phyloP scores from a whole-genome alignment of 2,113 vertebrate species.

The Megaceryle torquata region DNA sequence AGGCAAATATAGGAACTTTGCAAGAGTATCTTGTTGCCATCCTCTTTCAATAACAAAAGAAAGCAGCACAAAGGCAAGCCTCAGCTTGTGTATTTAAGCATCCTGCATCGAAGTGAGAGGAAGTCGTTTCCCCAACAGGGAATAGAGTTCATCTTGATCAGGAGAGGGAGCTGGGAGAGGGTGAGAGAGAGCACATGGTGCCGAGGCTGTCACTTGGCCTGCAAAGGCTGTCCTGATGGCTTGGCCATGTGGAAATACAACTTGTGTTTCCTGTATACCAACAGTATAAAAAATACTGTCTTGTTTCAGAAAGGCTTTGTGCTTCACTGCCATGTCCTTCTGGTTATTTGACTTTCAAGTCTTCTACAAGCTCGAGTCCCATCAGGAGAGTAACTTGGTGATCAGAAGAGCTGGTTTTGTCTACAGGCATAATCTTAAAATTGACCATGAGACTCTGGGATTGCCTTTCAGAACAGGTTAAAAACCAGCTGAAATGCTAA shows the following conservation, averaged over 20 bases:
- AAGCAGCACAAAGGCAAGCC: background rate
- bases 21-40: background rate
- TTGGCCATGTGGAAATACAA: background rate
- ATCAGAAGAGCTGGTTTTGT: background rate
- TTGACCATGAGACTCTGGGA: background rate
- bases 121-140: background rate
- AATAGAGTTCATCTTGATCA: background rate
- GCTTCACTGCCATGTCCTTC: background rate
- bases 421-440: background rate
- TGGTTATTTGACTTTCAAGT: background rate
- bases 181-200: background rate
- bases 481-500: background rate
- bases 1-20: background rate
- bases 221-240: background rate
- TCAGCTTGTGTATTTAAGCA: background rate
- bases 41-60: background rate
- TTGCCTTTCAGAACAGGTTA: background rate
- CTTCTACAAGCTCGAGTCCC: background rate
- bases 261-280: background rate
- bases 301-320: background rate
- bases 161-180: background rate
- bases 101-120: background rate
- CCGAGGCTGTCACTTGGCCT: background rate
- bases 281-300: background rate
- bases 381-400: background rate